Evolutionary conservation across 2,797 vertebrate genomes (phyloP), one percentile per base, ranked within the genome.

Genomic region (Gallinago nigripennis): DNA sequence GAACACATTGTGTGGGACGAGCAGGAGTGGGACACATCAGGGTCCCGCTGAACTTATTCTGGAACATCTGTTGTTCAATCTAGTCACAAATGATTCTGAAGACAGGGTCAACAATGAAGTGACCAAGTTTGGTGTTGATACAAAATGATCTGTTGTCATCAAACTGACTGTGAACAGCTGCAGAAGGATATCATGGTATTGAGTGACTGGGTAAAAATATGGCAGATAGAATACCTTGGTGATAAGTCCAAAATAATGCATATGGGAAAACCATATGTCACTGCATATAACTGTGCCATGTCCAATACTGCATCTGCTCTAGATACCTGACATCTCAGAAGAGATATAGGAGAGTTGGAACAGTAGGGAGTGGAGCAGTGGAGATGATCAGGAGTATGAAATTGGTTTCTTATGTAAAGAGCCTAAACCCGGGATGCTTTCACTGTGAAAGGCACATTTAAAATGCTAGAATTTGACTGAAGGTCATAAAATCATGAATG

Each of bases 91-190:
- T n/a, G 27, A 77, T 86, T 80, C 72, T 48, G 43, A 92, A 90
- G 71, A 92, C 64, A 86, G 81, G 83, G 61, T 95, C 70, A 93
- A 56, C 43, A 79, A 70, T 16, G 39, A 90, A 14, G 11, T 88
- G 58, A 88, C 86, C 70, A 79, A 70, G 21, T 60, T 8, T 60
- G 58, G 66, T 58, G 73, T 60, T 82, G 88, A 92, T 90, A 79
- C 66, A 93, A 88, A 95, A 58, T 93, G 90, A 94, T 94, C 43
- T 60, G 73, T 73, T 64, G 83, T 88, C 83, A 95, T 96, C 86
- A 77, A 95, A 88, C 46, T 93, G 88, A 95, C 92, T 93, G 73
- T 51, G 93, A 92, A 88, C 95, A 97, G 94, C 77, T 96, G 96
- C 58, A 69, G 61, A 83, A 88, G 20, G 9, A 56, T 56, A 41